These are phyloP conservation scores for Stenotaenia linearis DNA, from an alignment of 2,888 invertebrate genomes.

Conservation along the genomic window DNA sequence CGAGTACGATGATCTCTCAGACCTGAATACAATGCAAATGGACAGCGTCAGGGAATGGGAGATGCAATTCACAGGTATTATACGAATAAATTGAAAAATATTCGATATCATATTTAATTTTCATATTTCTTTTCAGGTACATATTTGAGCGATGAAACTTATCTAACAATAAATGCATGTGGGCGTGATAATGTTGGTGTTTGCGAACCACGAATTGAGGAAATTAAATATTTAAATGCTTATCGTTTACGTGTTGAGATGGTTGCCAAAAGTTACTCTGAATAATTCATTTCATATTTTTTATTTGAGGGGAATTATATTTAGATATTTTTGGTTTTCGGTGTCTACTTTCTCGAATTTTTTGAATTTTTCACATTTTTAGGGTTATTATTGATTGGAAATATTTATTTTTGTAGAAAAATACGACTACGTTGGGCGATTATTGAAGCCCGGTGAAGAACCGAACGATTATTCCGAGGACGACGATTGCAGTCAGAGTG, in stretches of 20 bases:
- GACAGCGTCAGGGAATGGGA: slow-evolving; percentile 95
- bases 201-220: not conserved
- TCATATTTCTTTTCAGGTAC: not conserved
- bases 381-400: slow-evolving; percentile 1
- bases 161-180: not conserved
- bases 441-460: slow-evolving; percentile 85
- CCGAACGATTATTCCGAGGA: slow-evolving; percentile 87
- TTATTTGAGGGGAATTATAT: not conserved
- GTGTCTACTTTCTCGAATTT: too few relatives aligned
- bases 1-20: slow-evolving; percentile 91
- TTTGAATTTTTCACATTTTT: too few relatives aligned
- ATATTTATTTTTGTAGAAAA: slow-evolving; percentile 61
- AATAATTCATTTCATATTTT: not conserved
- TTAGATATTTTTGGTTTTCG: not conserved
- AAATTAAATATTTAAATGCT: not conserved
- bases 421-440: slow-evolving; percentile 82
- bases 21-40: slow-evolving; percentile 88
- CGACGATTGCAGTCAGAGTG: slow-evolving; percentile 50
- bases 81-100: too few relatives aligned
- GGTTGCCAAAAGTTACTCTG: not conserved
- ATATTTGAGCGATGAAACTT: not conserved
- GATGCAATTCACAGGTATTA: slow-evolving; percentile 84
- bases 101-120: not conserved
- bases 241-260: not conserved
- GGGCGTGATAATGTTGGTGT: not conserved